A percentile compares a stretch with the other conserved stretches of the same genome.
Evolutionary conservation across 1,140 invertebrate species (phyloP).

Genomic region (Atta colombica): DNA sequence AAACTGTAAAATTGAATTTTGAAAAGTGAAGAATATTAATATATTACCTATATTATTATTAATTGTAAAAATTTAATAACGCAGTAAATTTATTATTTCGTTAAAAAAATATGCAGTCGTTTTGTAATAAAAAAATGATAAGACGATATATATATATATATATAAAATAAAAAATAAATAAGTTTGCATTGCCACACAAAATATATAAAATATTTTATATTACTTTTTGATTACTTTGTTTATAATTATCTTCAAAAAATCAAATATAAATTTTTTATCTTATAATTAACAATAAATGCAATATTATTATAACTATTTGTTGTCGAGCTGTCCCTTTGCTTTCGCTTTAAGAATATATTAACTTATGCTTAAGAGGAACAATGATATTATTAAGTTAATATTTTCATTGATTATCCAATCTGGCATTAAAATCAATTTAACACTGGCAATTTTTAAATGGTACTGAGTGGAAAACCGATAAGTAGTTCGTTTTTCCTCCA

Average conservation of each 20-base stretch:
- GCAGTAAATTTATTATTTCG: no score
- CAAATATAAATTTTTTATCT: background rate
- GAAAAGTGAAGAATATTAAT: background rate
- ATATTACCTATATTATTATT: no score
- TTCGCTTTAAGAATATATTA: background rate
- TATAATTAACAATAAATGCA: slow-evolving; percentile 19
- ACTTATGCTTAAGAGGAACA: slow-evolving; percentile 10
- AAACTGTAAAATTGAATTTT: background rate
- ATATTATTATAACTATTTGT: background rate
- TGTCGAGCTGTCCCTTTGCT: background rate
- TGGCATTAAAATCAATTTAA: slow-evolving; percentile 29
- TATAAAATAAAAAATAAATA: no score
- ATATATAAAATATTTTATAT: no score
- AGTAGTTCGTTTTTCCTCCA: background rate
- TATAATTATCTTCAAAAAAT: background rate
- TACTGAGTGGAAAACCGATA: slow-evolving; percentile 38
- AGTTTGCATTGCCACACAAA: no score
- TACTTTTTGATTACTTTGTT: background rate
- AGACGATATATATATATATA: no score
- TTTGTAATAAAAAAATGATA: no score
- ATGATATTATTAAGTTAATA: slow-evolving; percentile 29
- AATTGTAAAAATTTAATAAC: background rate
- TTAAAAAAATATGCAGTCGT: no score
- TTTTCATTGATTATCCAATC: background rate
- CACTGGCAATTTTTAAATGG: slow-evolving; percentile 10